A percentile compares a stretch with the other conserved stretches of the same genome.
Conservation (phyloP, 2,113 vertebrate species). For the Lucifuga dentata region DNA sequence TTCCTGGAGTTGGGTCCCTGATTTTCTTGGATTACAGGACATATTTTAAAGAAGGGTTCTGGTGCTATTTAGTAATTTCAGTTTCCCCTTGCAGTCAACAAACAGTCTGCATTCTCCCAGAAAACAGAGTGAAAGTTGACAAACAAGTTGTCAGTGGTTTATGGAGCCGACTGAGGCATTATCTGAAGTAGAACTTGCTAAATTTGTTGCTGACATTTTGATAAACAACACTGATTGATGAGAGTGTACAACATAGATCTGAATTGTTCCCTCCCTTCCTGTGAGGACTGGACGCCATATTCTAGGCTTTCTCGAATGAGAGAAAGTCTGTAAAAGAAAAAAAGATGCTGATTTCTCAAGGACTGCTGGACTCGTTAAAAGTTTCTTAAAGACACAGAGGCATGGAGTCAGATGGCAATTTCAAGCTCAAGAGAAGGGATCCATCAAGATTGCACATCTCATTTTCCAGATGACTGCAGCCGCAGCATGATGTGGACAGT, state of each 20-base stretch:
- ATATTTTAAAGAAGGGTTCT: conserved; percentile 3
- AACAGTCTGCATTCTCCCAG: background rate
- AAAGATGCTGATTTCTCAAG: conserved; percentile 12
- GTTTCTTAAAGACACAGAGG: conserved; percentile 2
- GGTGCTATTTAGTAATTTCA: conserved; percentile 22
- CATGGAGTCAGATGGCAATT: background rate
- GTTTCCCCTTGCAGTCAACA: conserved; percentile 26
- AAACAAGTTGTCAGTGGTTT: conserved; percentile 12
- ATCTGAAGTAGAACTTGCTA: no score
- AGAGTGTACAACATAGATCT: background rate
- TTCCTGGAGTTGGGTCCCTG: background rate
- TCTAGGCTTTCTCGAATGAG: background rate
- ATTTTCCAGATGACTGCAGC: conserved; percentile 5
- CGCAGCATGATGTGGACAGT: background rate
- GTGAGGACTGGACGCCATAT: background rate
- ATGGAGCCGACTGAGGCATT: background rate
- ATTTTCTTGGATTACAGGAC: conserved; percentile 8
- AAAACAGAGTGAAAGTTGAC: conserved; percentile 20
- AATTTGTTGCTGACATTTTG: conserved; percentile 5
- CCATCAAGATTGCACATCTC: background rate
- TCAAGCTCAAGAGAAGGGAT: conserved; percentile 28
- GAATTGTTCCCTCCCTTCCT: conserved; percentile 3
- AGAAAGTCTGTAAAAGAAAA: background rate
- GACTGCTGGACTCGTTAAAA: background rate
- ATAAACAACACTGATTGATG: conserved; percentile 25